Base-by-base conservation (phyloP, 2,113 vertebrate genomes). In the Octodon degus region DNA sequence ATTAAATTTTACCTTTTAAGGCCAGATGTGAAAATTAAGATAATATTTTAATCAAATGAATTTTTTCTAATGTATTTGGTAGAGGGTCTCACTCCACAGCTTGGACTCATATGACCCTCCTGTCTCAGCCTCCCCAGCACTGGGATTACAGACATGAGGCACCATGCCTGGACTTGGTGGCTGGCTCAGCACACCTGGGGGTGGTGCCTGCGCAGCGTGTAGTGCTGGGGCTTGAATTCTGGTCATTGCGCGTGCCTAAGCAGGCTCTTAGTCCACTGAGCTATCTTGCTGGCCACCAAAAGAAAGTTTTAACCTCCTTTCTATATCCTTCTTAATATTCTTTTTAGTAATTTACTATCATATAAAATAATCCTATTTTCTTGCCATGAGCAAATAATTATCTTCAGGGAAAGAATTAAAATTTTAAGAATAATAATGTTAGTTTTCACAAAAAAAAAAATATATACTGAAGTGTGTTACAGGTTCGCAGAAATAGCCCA, bases 401-500 rank as follows among this genome's bases (percentile, higher is more conserved):
- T 90, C 5, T 89, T 77, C 63, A 55, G 55, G 40, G 34, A 74
- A 93, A 96, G 3, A 20, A 2, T 63, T 79, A 22, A 74, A 55
- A 68, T 77, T 95, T 50, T 89, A 63, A 89, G 68, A 88, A 79
- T 3, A 74, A 27, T 76, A 80, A 93, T 68, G 65, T 16, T 70
- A 50, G 50, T 50, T 79, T 80, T 11, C 62, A 17, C 53, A 74
- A 37, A 60, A 81, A 74, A n/a, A n/a, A n/a, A n/a, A n/a, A n/a
- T n/a, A 22, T n/a, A 2, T 40, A 74, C 80, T 14, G 43, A 68
- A 81, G 22, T 37, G n/a, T 58, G 9, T n/a, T 82, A 47, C 50
- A 77, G 84, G 7, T 58, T 63, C 25, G 77, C 40, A 77, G 20
- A 89, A 82, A 19, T n/a, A 82, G 2, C 12, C 67, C 30, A 37